These are phyloP conservation scores for Electrophaes corylata DNA, from an alignment of 2,888 invertebrate genomes.

Conservation along the genomic window DNA sequence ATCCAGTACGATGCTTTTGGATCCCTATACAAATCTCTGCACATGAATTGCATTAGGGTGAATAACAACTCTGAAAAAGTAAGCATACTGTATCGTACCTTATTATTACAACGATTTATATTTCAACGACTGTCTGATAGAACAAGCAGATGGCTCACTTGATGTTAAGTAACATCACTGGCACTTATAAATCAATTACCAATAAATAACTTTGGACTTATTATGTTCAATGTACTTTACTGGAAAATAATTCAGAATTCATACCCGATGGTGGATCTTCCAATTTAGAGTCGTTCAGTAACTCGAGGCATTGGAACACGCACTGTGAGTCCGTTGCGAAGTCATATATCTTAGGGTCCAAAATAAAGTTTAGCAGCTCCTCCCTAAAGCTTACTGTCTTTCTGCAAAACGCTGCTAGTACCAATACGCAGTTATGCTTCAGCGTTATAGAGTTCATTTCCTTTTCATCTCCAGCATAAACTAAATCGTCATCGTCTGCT, in stretches of 20 bases:
- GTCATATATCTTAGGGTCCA: slow-evolving; percentile 64
- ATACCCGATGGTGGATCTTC: slow-evolving; percentile 65
- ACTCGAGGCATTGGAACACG: slow-evolving; percentile 61
- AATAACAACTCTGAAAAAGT: slow-evolving; percentile 65
- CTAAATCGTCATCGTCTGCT: slow-evolving; percentile 54
- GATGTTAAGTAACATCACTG: too few relatives aligned
- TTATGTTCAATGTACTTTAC: too few relatives aligned
- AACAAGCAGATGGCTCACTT: too few relatives aligned
- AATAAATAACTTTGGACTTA: too few relatives aligned
- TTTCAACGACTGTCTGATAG: too few relatives aligned
- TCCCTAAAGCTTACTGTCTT: slow-evolving; percentile 56
- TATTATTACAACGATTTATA: too few relatives aligned
- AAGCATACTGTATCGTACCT: slow-evolving; percentile 1
- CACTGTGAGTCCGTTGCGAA: slow-evolving; percentile 60
- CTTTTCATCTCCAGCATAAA: slow-evolving; percentile 59
- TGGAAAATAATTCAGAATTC: neutral
- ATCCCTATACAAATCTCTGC: slow-evolving; percentile 67
- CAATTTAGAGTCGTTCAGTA: slow-evolving; percentile 53
- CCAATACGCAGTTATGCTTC: slow-evolving; percentile 61
- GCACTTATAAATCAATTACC: too few relatives aligned
- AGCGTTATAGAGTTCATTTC: slow-evolving; percentile 57
- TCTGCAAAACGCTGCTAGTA: slow-evolving; percentile 69
- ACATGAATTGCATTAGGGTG: slow-evolving; percentile 67
- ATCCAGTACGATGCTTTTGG: slow-evolving; percentile 61
- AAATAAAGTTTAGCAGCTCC: slow-evolving; percentile 65